Conservation (phyloP, 30 jellyfish, hydroid and myxozoan species). For the Aurelia sp. region DNA sequence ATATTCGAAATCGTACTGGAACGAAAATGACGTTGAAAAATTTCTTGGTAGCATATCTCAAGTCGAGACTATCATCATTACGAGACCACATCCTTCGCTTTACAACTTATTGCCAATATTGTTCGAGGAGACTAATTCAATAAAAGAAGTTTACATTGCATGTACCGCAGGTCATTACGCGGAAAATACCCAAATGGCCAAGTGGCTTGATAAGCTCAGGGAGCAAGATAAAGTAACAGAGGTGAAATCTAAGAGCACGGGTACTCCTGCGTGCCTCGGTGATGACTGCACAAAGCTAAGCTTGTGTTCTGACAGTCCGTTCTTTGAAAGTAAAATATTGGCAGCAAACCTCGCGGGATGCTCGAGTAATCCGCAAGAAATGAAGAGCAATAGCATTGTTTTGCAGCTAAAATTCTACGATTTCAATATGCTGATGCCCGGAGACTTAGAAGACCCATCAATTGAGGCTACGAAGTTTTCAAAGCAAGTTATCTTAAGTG, state of each 20-base stretch:
- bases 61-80: conserved; percentile 60
- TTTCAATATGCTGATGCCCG: conserved; percentile 74
- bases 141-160: conserved; percentile 39
- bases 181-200: conserved; percentile 13
- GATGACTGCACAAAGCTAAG: conserved; percentile 61
- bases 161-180: conserved; percentile 37
- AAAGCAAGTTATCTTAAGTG: conserved; percentile 37
- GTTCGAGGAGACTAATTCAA: conserved; percentile 20
- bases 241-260: conserved; percentile 39
- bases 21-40: conserved; percentile 62
- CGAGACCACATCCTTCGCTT: conserved; percentile 75
- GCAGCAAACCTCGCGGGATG: conserved; percentile 84
- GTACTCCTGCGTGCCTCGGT: conserved; percentile 71
- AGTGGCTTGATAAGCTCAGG: conserved; percentile 53
- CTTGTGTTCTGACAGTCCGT: conserved; percentile 59
- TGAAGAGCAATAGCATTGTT: conserved; percentile 58
- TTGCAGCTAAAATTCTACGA: conserved; percentile 56
- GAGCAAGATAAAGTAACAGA: conserved; percentile 33
- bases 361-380: conserved; percentile 37
- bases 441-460: conserved; percentile 73
- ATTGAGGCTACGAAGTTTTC: conserved; percentile 7
- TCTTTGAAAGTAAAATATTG: conserved; percentile 43
- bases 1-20: conserved; percentile 54
- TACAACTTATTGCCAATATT: conserved; percentile 57
- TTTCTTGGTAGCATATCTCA: conserved; percentile 27